Percentiles rank a stretch among this genome's conserved stretches.
phyloP scores from a whole-genome alignment of 2,113 vertebrate species.

The Heteronetta atricapilla region DNA sequence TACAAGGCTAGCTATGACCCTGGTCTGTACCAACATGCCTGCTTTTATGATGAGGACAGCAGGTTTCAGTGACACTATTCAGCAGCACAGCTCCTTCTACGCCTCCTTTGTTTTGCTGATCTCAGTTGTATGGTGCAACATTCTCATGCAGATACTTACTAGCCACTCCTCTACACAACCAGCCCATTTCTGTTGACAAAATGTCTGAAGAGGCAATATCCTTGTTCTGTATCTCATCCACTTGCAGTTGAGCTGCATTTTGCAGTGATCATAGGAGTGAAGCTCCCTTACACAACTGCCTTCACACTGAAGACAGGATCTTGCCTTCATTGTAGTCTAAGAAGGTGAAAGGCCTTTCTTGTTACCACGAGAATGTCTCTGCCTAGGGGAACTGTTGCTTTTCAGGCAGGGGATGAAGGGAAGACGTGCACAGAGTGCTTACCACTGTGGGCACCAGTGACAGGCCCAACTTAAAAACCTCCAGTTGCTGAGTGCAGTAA shows the following conservation, averaged over 20 bases:
- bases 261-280: neutral
- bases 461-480: neutral
- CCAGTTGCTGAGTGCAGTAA: neutral
- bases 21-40: neutral
- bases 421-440: neutral
- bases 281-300: neutral
- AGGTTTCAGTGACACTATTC: neutral
- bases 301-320: neutral
- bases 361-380: neutral
- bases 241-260: neutral
- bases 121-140: fast-evolving
- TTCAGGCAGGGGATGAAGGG: neutral
- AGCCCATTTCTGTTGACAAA: neutral
- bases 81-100: neutral
- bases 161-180: neutral
- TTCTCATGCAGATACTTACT: neutral
- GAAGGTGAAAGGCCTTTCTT: neutral
- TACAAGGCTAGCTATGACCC: neutral
- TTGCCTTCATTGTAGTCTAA: neutral
- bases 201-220: neutral
- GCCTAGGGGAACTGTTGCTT: neutral
- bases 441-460: neutral
- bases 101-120: neutral
- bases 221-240: neutral
- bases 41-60: neutral